Percentiles rank a stretch among this genome's conserved stretches.
These are phyloP conservation scores for Tenthredo mesomela DNA, from an alignment of 2,888 invertebrate species.

Conservation along the genomic window DNA sequence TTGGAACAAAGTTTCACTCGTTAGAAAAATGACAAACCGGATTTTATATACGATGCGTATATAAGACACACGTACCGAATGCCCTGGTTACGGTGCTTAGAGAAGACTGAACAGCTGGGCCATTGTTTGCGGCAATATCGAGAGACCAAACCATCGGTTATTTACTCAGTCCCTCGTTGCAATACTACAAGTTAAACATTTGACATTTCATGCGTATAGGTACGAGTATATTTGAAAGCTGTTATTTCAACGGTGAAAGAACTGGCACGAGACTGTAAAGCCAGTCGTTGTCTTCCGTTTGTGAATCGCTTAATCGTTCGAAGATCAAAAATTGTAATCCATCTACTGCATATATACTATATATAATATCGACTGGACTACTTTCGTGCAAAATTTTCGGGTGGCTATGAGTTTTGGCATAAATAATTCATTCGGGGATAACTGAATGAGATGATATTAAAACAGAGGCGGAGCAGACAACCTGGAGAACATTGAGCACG, in stretches of 20 bases:
- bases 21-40: not conserved
- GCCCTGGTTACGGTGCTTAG: constrained; percentile 43
- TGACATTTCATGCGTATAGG: not conserved
- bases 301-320: not conserved
- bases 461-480: constrained; percentile 36
- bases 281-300: not conserved
- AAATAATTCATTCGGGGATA: constrained; percentile 32
- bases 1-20: constrained; percentile 21
- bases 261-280: not conserved
- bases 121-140: constrained; percentile 39
- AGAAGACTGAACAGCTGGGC: constrained; percentile 37
- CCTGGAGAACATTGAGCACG: not conserved
- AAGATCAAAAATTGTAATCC: not conserved
- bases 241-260: constrained; percentile 26
- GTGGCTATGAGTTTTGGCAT: not conserved
- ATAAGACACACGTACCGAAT: constrained; percentile 7
- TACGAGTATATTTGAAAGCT: constrained; percentile 11
- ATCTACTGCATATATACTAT: no score
- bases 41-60: not conserved
- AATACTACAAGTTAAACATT: constrained; percentile 47
- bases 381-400: not conserved
- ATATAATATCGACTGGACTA: no score
- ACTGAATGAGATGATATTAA: constrained; percentile 22
- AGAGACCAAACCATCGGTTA: constrained; percentile 17
- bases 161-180: constrained; percentile 27